These are phyloP conservation scores for Chrysina gloriosa DNA, from an alignment of 2,888 invertebrate genomes.

Conservation along the genomic window DNA sequence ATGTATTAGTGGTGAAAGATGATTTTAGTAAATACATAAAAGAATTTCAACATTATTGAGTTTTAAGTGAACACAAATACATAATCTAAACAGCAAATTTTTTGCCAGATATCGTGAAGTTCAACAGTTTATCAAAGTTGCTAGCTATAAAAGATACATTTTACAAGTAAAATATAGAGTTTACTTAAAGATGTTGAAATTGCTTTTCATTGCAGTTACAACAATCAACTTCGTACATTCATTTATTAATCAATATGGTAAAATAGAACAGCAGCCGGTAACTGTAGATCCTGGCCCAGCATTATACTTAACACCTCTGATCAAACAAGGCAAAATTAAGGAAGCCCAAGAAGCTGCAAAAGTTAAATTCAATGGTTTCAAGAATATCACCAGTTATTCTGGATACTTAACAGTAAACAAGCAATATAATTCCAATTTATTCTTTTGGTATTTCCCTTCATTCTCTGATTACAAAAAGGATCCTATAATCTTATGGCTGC, in stretches of 20 bases:
- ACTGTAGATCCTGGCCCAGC: constrained; percentile 68
- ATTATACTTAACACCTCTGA: constrained; percentile 79
- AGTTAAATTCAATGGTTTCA: constrained; percentile 71
- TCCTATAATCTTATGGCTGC: constrained; percentile 85
- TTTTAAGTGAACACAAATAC: too few species aligned
- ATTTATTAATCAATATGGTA: constrained; percentile 49
- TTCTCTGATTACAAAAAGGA: constrained; percentile 67
- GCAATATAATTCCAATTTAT: constrained; percentile 81
- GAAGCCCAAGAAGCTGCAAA: constrained; percentile 69
- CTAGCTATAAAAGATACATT: background rate
- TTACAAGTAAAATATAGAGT: background rate
- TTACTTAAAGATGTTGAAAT: background rate
- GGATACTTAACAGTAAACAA: constrained; percentile 88
- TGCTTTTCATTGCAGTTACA: background rate
- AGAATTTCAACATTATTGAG: too few species aligned
- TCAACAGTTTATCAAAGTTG: constrained; percentile 17
- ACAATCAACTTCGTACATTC: constrained; percentile 3
- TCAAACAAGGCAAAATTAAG: constrained; percentile 77
- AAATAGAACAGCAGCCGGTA: constrained; percentile 47
- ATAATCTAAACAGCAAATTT: too few species aligned
- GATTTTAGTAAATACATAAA: too few species aligned
- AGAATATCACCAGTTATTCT: constrained; percentile 76
- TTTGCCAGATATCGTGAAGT: background rate
- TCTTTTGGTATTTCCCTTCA: constrained; percentile 93
- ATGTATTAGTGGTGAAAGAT: too few species aligned